These are phyloP conservation scores for Rhamnusium bicolor DNA, from an alignment of 2,888 invertebrate species.

Conservation along the genomic window DNA sequence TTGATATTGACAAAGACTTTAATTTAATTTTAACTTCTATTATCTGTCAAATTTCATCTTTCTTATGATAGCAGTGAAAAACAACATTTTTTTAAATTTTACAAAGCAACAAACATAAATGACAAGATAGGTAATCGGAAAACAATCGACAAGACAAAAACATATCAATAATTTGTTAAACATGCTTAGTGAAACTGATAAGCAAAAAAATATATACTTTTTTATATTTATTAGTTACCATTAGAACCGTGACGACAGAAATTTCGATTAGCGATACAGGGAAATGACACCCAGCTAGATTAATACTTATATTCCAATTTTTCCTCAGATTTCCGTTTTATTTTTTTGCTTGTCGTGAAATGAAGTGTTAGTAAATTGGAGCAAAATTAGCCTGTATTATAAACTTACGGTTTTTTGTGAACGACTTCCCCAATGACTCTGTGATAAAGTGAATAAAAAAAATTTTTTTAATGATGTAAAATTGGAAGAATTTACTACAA, in stretches of 20 bases:
- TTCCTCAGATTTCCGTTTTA: not conserved
- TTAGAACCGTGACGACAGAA: too few species aligned
- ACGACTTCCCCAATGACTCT: conserved; percentile 82
- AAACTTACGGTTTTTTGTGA: conserved; percentile 82
- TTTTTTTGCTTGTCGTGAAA: not conserved
- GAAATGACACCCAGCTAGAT: too few species aligned
- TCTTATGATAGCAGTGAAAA: not conserved
- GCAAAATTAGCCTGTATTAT: conserved; percentile 2
- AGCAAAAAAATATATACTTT: not conserved
- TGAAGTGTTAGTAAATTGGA: conserved; percentile 8
- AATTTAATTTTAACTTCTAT: too few species aligned
- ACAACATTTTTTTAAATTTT: not conserved
- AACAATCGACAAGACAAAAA: not conserved
- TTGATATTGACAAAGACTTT: too few species aligned
- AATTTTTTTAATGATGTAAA: conserved; percentile 26
- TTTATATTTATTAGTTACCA: too few species aligned
- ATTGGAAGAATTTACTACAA: too few species aligned
- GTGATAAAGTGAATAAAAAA: conserved; percentile 65
- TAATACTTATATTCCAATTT: too few species aligned
- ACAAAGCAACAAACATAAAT: not conserved
- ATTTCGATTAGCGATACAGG: too few species aligned
- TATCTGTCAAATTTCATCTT: not conserved
- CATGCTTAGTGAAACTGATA: not conserved
- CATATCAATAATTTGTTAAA: not conserved
- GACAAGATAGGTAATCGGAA: not conserved